phyloP scores from a whole-genome alignment of 2,113 vertebrate genomes.

The Nematolebias whitei region DNA sequence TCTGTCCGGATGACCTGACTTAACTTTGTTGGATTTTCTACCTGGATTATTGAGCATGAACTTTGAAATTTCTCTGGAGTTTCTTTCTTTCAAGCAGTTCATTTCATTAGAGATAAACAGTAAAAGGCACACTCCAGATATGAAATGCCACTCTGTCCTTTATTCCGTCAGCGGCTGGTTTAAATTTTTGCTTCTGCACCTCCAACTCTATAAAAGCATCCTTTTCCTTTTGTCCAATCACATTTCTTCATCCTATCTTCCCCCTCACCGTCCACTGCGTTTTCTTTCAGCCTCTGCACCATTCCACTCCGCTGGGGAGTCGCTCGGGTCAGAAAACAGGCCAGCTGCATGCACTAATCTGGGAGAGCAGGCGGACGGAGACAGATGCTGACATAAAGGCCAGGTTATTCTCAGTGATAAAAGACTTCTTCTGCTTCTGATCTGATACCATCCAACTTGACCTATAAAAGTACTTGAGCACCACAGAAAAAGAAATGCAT shows the following conservation, averaged over 20 bases:
- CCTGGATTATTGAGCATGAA: too few species aligned
- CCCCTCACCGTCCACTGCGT: slow-evolving; percentile 11
- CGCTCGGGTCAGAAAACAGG: slow-evolving; percentile 55
- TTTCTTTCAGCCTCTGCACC: slow-evolving; percentile 24
- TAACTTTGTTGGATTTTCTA: too few species aligned
- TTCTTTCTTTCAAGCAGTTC: slow-evolving; percentile 18
- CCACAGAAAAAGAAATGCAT: slow-evolving; percentile 27
- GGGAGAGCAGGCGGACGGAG: slow-evolving; percentile 45
- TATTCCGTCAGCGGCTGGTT: slow-evolving; percentile 14
- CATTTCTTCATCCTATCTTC: slow-evolving; percentile 48
- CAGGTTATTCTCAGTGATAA: slow-evolving; percentile 60
- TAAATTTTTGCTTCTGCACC: slow-evolving; percentile 25
- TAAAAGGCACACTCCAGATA: slow-evolving; percentile 19
- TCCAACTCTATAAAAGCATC: slow-evolving; percentile 19
- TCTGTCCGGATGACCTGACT: too few species aligned
- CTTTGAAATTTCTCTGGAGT: neutral
- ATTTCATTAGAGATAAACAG: slow-evolving; percentile 37
- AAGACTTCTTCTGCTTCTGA: slow-evolving; percentile 51
- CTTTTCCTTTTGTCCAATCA: slow-evolving; percentile 30
- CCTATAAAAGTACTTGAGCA: slow-evolving; percentile 58
- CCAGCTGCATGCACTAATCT: slow-evolving; percentile 64
- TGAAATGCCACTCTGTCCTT: slow-evolving; percentile 23
- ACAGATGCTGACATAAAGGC: slow-evolving; percentile 65
- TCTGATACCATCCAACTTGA: slow-evolving; percentile 64
- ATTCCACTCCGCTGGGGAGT: slow-evolving; percentile 45